Base-by-base conservation (phyloP, 2,797 vertebrate genomes). In the Netta rufina region DNA sequence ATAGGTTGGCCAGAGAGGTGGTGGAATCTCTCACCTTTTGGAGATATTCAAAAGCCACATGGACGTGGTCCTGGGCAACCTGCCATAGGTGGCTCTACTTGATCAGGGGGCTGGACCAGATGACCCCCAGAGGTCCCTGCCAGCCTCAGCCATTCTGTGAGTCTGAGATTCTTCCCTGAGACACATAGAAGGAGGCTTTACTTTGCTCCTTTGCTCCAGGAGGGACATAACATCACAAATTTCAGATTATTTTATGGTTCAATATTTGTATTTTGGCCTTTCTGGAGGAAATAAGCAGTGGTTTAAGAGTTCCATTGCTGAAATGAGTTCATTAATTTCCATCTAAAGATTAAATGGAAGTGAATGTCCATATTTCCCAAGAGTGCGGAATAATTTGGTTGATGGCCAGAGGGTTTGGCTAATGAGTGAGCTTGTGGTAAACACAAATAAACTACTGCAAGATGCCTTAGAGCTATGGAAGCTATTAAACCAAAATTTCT, bases 271-370 rank as follows among this genome's bases (percentile, higher is more conserved):
- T 78, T 91, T 86, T 86, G 30, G 11, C 30, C 16, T 61, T 28
- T 89, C 74, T 66, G 17, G 51, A 72, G 87, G 38, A 77, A 87
- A 86, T 43, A 90, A 91, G 9, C 14, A 62, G 71, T 64, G 21
- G 9, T 47, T 15, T 22, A 47, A 45, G 41, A 82, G 32, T 72
- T 84, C 58, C 47, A 1, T 56, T 91, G 47, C n/a, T 90, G 67
- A 90, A 95, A 75, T 66, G 16, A 85, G 61, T 88, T 84, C 12
- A 78, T 76, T 86, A 47, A 78, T 84, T 93, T 91, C 38, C 24
- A 70, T 47, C 58, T 79, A 56, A 84, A 81, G 19, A 87, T 72
- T 69, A 94, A 89, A 74, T 81, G 45, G 28, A 85, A 85, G 16
- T 54, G 25, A 49, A 61, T 32, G 13, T 32, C 69, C 22, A 1